Base-by-base conservation (phyloP, 2,888 invertebrate genomes). In the Sylvicola fuscatus region DNA sequence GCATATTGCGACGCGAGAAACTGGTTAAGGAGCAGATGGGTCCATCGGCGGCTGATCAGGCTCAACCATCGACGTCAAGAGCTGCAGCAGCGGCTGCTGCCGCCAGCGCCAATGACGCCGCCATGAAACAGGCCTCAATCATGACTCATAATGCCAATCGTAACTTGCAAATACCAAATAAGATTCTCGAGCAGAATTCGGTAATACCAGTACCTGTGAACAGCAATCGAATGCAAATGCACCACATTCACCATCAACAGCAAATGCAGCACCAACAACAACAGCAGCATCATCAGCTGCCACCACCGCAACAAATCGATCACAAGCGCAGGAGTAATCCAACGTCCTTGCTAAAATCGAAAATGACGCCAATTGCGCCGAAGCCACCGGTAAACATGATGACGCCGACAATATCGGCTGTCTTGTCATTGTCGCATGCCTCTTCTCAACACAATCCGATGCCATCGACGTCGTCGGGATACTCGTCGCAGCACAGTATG, bases 1-100 rank as follows among this genome's bases (percentile, higher is more conserved):
- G 76, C 52, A 65, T 75, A 37, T 66, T 77, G 52, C 63, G 76
- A 5, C 60, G 73, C 2, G 76, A 75, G 50, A 70, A 72, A 41
- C 56, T 74, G 2, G 64, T 72, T 46, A 68, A 69, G 26, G 61
- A 73, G 17, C 66, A 67, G 36, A 67, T 68, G 49, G 47, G 50
- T 13, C 8, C 21, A 4, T 6, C 21, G 21, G 21, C 21, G 21
- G 21, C 21, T 48, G 44, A 11, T 2, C 15, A 28, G 40, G 27
- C 27, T 30, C 27, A 37, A 32, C 33, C 28, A 31, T 33, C 40
- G 11, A 27, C 26, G 27, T 10, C 30, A 36, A 29, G 12, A 11
- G 13, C 13, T 13, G 13, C n/a, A 12, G 13, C 26, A 21, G 14
- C 34, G 14, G 17, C n/a, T 6, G 12, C 10, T 10, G 12, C 6